Conservation (phyloP, 2,797 vertebrate species). For the Merluccius polli region DNA sequence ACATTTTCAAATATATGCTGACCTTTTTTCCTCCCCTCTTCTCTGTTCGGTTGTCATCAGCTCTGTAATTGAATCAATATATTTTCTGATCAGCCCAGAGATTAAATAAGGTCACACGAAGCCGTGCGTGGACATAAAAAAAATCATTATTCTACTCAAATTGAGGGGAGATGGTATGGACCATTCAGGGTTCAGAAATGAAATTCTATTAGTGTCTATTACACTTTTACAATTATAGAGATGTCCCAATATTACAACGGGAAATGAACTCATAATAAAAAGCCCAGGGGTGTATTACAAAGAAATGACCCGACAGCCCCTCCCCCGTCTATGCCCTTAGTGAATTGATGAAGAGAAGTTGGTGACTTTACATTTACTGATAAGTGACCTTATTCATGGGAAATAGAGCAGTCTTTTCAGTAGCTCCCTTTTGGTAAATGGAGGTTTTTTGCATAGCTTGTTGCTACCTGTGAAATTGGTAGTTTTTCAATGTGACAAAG, state of each 20-base stretch:
- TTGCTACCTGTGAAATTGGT: conserved; percentile 41
- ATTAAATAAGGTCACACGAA: conserved; percentile 99
- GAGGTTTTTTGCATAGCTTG: conserved; percentile 42
- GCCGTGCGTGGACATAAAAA: conserved; percentile 99
- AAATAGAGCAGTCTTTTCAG: conserved; percentile 69
- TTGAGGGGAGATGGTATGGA: conserved; percentile 93
- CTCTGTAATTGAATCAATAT: conserved; percentile 99
- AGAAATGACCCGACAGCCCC: conserved; percentile 95
- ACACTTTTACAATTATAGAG: conserved; percentile 99
- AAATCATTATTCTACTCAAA: conserved; percentile 99
- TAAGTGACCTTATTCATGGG: conserved; percentile 92
- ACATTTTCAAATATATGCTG: conserved; percentile 99
- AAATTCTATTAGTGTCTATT: conserved; percentile 99
- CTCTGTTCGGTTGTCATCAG: conserved; percentile 96
- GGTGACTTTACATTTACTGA: conserved; percentile 87
- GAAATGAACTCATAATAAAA: conserved; percentile 99
- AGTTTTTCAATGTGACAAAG: conserved; percentile 37
- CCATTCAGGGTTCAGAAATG: conserved; percentile 96
- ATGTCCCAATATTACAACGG: conserved; percentile 96
- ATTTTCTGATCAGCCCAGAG: conserved; percentile 99
- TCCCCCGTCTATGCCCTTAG: conserved; percentile 83
- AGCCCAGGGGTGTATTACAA: conserved; percentile 99
- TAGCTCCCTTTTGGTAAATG: conserved; percentile 57
- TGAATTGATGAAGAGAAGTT: conserved; percentile 93
- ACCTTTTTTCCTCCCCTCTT: conserved; percentile 93